Conservation (phyloP, 1,140 invertebrate genomes). For the Ceratoteleas bidentatus region DNA sequence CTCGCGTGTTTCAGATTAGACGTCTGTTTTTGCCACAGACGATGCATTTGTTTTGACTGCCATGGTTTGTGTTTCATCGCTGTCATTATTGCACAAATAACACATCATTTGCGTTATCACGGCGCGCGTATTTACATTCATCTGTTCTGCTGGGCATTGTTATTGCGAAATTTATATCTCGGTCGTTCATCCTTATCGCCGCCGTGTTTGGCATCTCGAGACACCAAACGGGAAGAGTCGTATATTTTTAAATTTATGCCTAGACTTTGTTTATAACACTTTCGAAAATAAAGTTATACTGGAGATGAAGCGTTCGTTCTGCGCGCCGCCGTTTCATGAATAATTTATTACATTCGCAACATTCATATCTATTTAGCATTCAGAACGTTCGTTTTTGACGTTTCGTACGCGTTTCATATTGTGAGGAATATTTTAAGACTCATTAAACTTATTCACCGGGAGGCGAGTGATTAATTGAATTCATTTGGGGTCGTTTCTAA, state of each 20-base stretch:
- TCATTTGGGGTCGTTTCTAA: neutral
- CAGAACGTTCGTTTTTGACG: constrained; percentile 23
- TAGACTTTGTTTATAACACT: constrained; percentile 31
- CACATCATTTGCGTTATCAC: neutral
- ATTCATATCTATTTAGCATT: constrained; percentile 41
- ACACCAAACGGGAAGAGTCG: neutral
- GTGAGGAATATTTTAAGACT: constrained; percentile 24
- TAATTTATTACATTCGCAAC: constrained; percentile 37
- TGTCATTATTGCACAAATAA: constrained; percentile 7
- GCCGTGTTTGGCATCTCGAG: neutral
- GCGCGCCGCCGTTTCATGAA: constrained; percentile 24
- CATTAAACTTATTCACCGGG: constrained; percentile 11
- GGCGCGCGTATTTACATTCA: too few relatives aligned
- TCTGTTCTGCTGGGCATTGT: too few relatives aligned
- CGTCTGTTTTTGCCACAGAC: constrained; percentile 32
- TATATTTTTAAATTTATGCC: constrained; percentile 21
- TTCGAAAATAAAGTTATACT: constrained; percentile 29
- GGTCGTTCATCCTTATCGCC: too few relatives aligned
- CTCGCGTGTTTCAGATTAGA: constrained; percentile 41
- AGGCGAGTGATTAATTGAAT: constrained; percentile 5
- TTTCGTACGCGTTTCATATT: constrained; percentile 34
- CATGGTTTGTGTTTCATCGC: constrained; percentile 11
- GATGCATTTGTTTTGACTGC: constrained; percentile 39
- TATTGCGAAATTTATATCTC: too few relatives aligned
- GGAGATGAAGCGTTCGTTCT: constrained; percentile 25